Percentiles rank a stretch among this genome's conserved stretches.
Evolutionary conservation across 1,140 invertebrate species (phyloP).

Genomic region (Tetranychus cinnabarinus): DNA sequence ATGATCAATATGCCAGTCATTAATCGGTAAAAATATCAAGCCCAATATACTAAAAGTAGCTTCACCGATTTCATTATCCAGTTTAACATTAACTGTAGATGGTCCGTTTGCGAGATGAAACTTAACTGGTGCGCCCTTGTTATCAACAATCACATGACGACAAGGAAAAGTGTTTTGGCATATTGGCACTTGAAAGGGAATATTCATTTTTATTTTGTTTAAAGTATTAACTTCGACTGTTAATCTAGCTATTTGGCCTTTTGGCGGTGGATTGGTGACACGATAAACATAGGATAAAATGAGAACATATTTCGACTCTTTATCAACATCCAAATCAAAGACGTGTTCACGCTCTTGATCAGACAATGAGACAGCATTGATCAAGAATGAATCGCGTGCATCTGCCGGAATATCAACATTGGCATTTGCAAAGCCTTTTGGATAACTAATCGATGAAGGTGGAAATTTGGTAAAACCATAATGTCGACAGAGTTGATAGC

Average conservation of each 20-base stretch:
- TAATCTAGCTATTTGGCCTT: slow-evolving; percentile 12
- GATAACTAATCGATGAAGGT: slow-evolving; percentile 29
- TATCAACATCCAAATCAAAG: background rate
- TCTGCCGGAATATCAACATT: background rate
- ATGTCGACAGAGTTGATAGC: slow-evolving; percentile 22
- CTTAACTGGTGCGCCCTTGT: slow-evolving; percentile 41
- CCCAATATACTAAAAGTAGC: background rate
- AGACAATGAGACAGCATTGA: background rate
- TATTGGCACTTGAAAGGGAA: slow-evolving; percentile 38
- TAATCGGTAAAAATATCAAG: slow-evolving; percentile 4
- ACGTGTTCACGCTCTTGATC: background rate
- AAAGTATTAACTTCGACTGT: slow-evolving; percentile 20
- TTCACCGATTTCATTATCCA: background rate
- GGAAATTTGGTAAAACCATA: slow-evolving; percentile 48
- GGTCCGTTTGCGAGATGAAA: slow-evolving; percentile 31
- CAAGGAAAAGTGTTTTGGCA: slow-evolving; percentile 60
- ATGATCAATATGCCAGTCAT: slow-evolving; percentile 60
- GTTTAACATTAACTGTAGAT: background rate
- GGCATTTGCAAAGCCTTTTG: slow-evolving; percentile 11
- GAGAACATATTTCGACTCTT: background rate
- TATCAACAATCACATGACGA: slow-evolving; percentile 56
- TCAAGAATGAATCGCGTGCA: slow-evolving; percentile 14
- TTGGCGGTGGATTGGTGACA: background rate
- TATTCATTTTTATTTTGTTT: slow-evolving; percentile 18
- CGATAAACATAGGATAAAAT: background rate